These are phyloP conservation scores for Trichoplusia ni DNA, from an alignment of 1,140 invertebrate genomes.

Conservation along the genomic window DNA sequence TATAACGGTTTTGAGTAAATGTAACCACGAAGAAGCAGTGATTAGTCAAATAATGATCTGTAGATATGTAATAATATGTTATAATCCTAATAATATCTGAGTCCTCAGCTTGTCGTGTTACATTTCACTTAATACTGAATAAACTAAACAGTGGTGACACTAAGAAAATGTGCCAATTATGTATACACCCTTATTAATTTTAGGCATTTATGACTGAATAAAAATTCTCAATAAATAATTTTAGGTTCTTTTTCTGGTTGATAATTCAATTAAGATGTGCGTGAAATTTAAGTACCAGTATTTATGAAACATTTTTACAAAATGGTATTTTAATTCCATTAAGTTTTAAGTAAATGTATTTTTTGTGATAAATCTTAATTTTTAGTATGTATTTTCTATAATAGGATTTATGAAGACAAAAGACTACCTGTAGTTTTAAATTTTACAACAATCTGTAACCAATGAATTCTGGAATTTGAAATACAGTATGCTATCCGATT, in stretches of 20 bases:
- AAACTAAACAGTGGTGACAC: conserved; percentile 22
- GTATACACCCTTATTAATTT: conserved; percentile 29
- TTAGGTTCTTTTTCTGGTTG: conserved; percentile 27
- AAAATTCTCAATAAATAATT: conserved; percentile 31
- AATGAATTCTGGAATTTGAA: conserved; percentile 6
- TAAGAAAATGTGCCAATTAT: conserved; percentile 31
- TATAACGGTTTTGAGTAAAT: conserved; percentile 13
- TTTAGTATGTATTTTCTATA: conserved; percentile 15
- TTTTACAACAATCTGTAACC: conserved; percentile 15
- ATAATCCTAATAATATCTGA: background rate
- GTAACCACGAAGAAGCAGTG: conserved; percentile 2
- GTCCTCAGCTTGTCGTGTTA: conserved; percentile 9
- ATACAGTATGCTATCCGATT: background rate
- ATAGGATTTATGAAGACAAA: conserved; percentile 14
- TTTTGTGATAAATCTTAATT: conserved; percentile 31
- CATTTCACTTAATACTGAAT: background rate
- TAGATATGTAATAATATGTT: background rate
- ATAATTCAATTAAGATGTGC: conserved; percentile 17
- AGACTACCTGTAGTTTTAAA: conserved; percentile 27
- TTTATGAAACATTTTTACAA: conserved; percentile 30
- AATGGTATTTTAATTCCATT: conserved; percentile 29
- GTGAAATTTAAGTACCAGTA: conserved; percentile 26
- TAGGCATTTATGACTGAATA: conserved; percentile 28
- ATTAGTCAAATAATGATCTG: conserved; percentile 6
- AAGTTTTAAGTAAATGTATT: conserved; percentile 31